Evolutionary conservation across 2,797 vertebrate species (phyloP).

Genomic region (Macropus fuliginosus): DNA sequence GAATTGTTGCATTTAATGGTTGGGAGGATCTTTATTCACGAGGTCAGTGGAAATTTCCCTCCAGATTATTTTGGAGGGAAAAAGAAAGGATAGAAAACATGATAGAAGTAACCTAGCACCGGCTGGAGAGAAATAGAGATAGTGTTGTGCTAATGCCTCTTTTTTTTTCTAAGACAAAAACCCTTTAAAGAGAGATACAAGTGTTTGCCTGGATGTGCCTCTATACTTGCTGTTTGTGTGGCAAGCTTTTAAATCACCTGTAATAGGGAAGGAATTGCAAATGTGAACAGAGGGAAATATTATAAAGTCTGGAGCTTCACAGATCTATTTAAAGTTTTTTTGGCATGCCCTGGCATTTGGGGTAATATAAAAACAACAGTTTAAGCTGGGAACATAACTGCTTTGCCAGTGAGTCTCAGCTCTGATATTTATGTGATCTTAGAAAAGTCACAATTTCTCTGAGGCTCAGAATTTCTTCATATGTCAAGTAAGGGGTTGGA

Average conservation of each 20-base stretch:
- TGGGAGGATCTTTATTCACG: not conserved
- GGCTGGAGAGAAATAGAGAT: not conserved
- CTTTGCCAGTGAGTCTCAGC: not conserved
- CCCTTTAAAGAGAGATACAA: conserved; percentile 14
- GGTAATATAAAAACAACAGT: not conserved
- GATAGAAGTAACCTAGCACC: not conserved
- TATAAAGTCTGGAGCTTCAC: not conserved
- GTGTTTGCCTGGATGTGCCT: not conserved
- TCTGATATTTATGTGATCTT: not conserved
- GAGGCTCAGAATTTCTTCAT: not conserved
- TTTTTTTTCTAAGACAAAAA: conserved; percentile 29
- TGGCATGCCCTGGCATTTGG: not conserved
- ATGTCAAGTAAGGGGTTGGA: not conserved
- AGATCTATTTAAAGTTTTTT: not conserved
- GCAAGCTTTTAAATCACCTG: conserved; percentile 30
- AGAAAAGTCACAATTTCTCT: not conserved
- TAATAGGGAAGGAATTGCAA: not conserved
- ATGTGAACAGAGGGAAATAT: not conserved
- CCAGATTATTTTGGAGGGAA: not conserved
- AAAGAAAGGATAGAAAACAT: not conserved
- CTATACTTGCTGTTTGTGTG: conserved; percentile 4
- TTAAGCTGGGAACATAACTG: not conserved
- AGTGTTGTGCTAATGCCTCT: not conserved
- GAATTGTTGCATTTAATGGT: too few species aligned
- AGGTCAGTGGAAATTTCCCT: not conserved